Percentiles rank a stretch among this genome's conserved stretches.
phyloP scores from a whole-genome alignment of 2,888 invertebrate species.

The Phortica magna region DNA sequence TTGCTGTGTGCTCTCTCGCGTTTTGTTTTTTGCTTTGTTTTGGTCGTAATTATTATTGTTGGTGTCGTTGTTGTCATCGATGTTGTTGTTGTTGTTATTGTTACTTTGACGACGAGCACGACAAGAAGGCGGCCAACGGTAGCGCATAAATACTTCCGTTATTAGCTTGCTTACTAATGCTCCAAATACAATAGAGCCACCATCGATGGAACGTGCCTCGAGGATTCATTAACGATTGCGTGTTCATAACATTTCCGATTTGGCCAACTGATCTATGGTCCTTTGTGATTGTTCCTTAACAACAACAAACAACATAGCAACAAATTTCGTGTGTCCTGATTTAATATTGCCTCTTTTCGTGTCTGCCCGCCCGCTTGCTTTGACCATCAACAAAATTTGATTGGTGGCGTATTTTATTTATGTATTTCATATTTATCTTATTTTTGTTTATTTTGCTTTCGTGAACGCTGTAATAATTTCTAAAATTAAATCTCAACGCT shows the following conservation, averaged over 20 bases:
- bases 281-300: background rate
- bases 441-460: background rate
- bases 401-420: slow-evolving; percentile 1
- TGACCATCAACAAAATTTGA: background rate
- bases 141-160: slow-evolving; percentile 32
- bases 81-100: slow-evolving; percentile 20
- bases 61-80: background rate
- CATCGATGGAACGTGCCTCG: background rate
- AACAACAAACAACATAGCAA: background rate
- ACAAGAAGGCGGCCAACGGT: slow-evolving; percentile 2
- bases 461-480: slow-evolving; percentile 28
- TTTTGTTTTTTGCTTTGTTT: slow-evolving; percentile 30
- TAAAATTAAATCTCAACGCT: slow-evolving; percentile 30
- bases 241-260: background rate
- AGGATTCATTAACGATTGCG: background rate
- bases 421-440: background rate
- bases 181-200: background rate
- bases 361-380: background rate
- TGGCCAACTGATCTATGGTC: slow-evolving; percentile 4
- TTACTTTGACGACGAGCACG: slow-evolving; percentile 8
- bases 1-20: background rate
- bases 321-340: background rate
- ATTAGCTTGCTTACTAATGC: slow-evolving; percentile 8
- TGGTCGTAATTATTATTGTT: slow-evolving; percentile 22
- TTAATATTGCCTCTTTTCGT: background rate